Evolutionary conservation across 2,113 vertebrate species (phyloP), one percentile per base, ranked within the genome.

Genomic region (Rhabdornis inornatus): DNA sequence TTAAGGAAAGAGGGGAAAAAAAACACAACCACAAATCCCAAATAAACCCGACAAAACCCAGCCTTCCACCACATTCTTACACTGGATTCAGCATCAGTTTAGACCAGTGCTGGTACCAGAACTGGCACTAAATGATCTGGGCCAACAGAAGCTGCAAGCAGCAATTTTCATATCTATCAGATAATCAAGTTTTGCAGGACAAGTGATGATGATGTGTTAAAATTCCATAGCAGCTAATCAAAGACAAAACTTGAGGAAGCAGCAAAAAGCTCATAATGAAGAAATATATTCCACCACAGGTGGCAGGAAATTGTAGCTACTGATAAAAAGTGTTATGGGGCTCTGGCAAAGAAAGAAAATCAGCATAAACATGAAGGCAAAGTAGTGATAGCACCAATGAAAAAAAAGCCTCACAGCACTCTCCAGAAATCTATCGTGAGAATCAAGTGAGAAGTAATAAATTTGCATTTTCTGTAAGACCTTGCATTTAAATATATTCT

Each of bases 301-400:
- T 91, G 93, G 94, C 92, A 95, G 96, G 90, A 96, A 95, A 95
- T 82, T 85, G 91, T 68, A 95, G 90, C 90, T 94, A 82, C 87
- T 85, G 91, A 77, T 92, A 95, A 69, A 40, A 93, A 95, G 88
- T 83, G 91, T 24, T 87, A 80, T 33, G 71, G 89, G 87, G 90
- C 87, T 83, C 33, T 57, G 55, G 75, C 63, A 96, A 94, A 88
- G 87, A 83, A 53, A 72, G 53, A 79, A 85, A 94, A 96, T 91
- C 24, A 95, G 68, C 92, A 83, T 47, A 63, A 92, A 59, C 70
- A 83, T 28, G 70, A 95, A 92, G 87, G 93, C 66, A 95, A 94
- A 92, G 84, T 19, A 94, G 81, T 63, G 81, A 92, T 57, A 92
- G 61, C 45, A 87, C 65, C 39, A 55, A 75, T 50, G 30, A 64